Conservation (phyloP, 2,113 vertebrate species). For the Perca schrenkii region DNA sequence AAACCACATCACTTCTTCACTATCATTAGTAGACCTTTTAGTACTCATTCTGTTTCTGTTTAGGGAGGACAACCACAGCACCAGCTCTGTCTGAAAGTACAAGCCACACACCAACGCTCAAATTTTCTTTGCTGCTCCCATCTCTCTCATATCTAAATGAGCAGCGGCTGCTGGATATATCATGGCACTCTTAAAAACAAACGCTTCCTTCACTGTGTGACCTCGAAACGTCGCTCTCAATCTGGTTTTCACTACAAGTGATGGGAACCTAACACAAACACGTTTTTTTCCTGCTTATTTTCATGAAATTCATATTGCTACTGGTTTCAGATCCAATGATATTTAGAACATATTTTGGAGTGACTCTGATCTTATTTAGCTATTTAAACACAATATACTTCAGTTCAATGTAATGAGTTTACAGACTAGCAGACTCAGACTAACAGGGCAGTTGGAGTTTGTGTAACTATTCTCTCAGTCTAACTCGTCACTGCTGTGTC, state of each 20-base stretch:
- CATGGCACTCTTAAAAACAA: background rate
- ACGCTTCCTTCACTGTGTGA: background rate
- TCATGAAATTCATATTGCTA: background rate
- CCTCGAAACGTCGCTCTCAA: background rate
- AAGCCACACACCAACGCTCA: slow-evolving; percentile 10
- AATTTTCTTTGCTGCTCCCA: background rate
- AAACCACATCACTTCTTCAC: background rate
- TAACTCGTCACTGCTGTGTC: slow-evolving; percentile 23
- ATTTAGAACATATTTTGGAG: background rate
- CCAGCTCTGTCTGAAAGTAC: background rate
- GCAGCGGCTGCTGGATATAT: slow-evolving; percentile 18
- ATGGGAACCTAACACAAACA: background rate
- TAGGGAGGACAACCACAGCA: slow-evolving; percentile 10
- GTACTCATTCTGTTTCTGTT: slow-evolving; percentile 4
- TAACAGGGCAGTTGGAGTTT: background rate
- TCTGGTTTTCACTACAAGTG: background rate
- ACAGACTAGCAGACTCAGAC: background rate
- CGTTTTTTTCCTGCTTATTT: too few species aligned
- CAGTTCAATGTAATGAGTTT: background rate
- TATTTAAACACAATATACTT: background rate
- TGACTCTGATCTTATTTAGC: background rate
- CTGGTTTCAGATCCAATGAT: background rate
- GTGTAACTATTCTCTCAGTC: background rate
- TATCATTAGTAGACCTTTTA: slow-evolving; percentile 9
- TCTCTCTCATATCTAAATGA: slow-evolving; percentile 13